Evolutionary conservation across 2,797 vertebrate genomes (phyloP), one percentile per base, ranked within the genome.

Genomic region (Pantherophis alleghaniensis): DNA sequence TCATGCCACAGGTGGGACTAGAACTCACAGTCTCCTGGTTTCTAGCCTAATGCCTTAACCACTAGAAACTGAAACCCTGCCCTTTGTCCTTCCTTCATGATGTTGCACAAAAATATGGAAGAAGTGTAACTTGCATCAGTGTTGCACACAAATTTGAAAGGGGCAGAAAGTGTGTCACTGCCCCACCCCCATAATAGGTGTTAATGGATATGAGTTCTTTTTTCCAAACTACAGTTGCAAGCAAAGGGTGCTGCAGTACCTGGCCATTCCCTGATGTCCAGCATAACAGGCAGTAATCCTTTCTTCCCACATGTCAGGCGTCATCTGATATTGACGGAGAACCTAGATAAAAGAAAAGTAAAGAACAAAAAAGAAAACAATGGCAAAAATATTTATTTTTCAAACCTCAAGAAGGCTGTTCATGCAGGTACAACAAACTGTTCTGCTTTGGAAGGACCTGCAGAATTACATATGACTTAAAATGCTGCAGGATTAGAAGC

Each of bases 251-350:
- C 14, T 12, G 28, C 92, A 32, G 94, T 97, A 99, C 99, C 99
- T 99, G 97, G 99, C 98, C 2, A 98, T 99, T n/a, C 98, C 99
- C 97, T 98, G 97, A 97, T 99, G 99, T 92, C 98, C 98, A 87
- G 98, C 98, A 88, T 99, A 99, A 98, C 99, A 99, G 91, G 98
- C 98, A 14, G 98, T 99, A 95, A 99, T 99, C 96, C 99, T 99
- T 95, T 99, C 99, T 95, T 99, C 99, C 99, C 99, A 99, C 99
- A 99, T 99, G 96, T 99, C 98, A 87, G 98, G 97, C 90, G 99
- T 99, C 98, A 99, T 98, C 97, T 99, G 99, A 95, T 99, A 99
- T 94, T 99, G 99, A 98, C 98, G 98, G 92, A 98, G 97, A 90
- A 98, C 98, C 98, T 98, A 91, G 53, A 90, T 47, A 20, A 91